Evolutionary conservation across 2,888 invertebrate species (phyloP).

Genomic region (Troilus luridus): DNA sequence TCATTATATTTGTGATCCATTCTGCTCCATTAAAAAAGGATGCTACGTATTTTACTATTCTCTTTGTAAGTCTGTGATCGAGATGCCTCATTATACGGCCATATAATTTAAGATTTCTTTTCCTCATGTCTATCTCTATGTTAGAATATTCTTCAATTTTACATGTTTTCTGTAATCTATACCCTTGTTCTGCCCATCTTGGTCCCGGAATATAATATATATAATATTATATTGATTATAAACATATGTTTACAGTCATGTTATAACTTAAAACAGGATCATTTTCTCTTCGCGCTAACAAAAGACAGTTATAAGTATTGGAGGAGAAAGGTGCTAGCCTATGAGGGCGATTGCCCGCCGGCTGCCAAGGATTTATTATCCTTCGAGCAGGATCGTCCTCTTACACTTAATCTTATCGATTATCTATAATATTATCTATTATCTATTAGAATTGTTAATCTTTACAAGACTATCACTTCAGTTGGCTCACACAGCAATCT

Average conservation of each 20-base stretch:
- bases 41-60: too few relatives aligned
- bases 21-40: too few relatives aligned
- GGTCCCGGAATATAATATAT: too few relatives aligned
- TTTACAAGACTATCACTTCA: slow-evolving; percentile 4
- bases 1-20: too few relatives aligned
- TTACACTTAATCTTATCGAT: slow-evolving; percentile 21
- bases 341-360: slow-evolving; percentile 17
- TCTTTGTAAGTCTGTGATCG: too few relatives aligned
- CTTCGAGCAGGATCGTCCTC: slow-evolving; percentile 17
- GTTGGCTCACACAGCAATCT: slow-evolving; percentile 17
- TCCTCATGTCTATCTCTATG: too few relatives aligned
- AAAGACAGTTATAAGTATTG: not conserved
- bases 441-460: slow-evolving; percentile 39
- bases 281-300: not conserved
- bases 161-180: too few relatives aligned
- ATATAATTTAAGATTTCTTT: too few relatives aligned
- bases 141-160: too few relatives aligned
- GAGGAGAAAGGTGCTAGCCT: not conserved
- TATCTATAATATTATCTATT: slow-evolving; percentile 27
- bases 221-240: not conserved
- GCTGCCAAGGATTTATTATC: slow-evolving; percentile 17
- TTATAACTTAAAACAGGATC: not conserved
- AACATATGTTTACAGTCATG: not conserved
- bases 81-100: too few relatives aligned
- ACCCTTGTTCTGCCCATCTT: too few relatives aligned